Evolutionary conservation across 2,797 vertebrate species (phyloP).

Genomic region (Morelia viridis): DNA sequence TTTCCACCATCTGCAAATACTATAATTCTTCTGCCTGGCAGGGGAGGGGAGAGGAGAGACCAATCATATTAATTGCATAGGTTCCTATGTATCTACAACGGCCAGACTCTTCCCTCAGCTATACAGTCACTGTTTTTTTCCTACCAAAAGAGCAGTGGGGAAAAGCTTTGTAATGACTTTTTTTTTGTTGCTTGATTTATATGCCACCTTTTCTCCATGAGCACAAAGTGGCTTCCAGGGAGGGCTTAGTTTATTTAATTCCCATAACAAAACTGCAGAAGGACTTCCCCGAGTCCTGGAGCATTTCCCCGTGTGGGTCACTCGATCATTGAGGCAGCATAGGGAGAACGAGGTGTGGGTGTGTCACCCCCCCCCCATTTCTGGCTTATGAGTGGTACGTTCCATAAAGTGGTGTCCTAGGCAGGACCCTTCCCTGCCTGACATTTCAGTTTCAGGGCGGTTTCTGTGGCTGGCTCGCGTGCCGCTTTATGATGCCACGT

Average conservation of each 20-base stretch:
- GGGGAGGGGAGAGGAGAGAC: too few relatives aligned
- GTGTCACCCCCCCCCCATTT: not conserved
- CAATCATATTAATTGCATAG: too few relatives aligned
- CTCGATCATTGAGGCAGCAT: fast-evolving
- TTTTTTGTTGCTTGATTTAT: not conserved
- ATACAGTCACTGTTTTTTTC: not conserved
- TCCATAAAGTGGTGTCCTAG: not conserved
- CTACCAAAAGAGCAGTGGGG: not conserved
- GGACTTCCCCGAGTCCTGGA: too few relatives aligned
- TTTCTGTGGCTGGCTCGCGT: not conserved
- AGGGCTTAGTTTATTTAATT: not conserved
- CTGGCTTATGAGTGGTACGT: not conserved
- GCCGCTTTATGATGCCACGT: not conserved
- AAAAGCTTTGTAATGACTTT: not conserved
- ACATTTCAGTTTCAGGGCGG: not conserved
- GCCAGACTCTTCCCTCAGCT: not conserved
- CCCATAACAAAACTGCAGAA: not conserved
- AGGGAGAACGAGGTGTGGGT: fast-evolving
- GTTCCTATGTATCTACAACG: not conserved
- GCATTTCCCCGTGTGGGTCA: not conserved
- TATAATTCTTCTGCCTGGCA: not conserved
- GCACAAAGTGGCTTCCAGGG: not conserved
- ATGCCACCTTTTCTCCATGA: not conserved
- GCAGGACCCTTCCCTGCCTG: fast-evolving
- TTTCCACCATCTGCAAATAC: not conserved